Conservation (phyloP, 2,113 vertebrate genomes). For the Siniperca chuatsi region DNA sequence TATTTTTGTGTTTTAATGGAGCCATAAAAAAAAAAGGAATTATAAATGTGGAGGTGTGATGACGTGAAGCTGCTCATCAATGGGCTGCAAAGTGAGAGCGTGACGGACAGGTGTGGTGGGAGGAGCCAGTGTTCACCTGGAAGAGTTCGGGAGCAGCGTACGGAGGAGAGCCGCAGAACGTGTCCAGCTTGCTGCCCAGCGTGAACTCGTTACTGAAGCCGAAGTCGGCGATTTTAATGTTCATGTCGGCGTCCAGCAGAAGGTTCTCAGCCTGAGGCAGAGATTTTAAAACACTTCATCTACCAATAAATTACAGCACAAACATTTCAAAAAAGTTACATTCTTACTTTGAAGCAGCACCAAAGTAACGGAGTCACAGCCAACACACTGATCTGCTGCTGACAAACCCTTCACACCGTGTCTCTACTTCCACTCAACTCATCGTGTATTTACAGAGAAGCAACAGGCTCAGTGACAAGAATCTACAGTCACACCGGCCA, state of each 20-base stretch:
- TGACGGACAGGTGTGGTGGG: neutral
- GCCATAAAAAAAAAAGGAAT: too few species aligned
- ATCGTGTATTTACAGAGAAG: too few species aligned
- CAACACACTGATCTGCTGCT: too few species aligned
- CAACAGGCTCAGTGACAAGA: neutral
- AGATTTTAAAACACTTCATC: too few species aligned
- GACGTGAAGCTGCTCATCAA: neutral
- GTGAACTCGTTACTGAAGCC: constrained; percentile 97
- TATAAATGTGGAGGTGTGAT: neutral
- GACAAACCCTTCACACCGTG: too few species aligned
- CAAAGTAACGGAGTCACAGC: too few species aligned
- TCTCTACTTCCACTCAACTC: too few species aligned
- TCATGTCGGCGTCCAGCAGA: constrained; percentile 94
- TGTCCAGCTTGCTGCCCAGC: constrained; percentile 93
- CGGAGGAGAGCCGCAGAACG: constrained; percentile 93
- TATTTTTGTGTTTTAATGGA: neutral
- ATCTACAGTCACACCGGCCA: too few species aligned
- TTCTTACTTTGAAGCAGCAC: too few species aligned
- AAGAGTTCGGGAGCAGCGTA: constrained; percentile 94
- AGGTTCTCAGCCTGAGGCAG: constrained; percentile 92
- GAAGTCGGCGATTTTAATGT: constrained; percentile 96
- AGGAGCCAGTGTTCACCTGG: constrained; percentile 74
- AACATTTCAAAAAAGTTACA: too few species aligned
- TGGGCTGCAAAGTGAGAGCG: too few species aligned
- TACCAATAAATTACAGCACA: too few species aligned